phyloP scores from a whole-genome alignment of 2,888 invertebrate species.

The Mythimna lalbum region DNA sequence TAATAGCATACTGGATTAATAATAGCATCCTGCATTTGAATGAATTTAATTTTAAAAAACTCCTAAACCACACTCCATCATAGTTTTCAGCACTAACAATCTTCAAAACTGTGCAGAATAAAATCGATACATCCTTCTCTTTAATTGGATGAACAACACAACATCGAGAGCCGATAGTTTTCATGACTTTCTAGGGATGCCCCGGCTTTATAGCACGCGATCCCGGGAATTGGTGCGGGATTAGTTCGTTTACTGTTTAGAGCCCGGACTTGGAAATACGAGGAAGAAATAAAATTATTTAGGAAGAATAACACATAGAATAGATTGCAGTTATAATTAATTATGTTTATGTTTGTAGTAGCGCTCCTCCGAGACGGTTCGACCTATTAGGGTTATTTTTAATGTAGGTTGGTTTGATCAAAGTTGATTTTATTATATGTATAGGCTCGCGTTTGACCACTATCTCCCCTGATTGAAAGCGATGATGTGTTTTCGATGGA shows the following conservation, averaged over 20 bases:
- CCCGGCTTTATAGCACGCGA: slow-evolving; percentile 37
- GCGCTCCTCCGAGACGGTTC: no score
- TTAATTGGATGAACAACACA: slow-evolving; percentile 47
- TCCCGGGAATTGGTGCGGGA: slow-evolving; percentile 14
- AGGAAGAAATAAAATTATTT: background rate
- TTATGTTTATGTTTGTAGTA: no score
- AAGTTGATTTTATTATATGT: no score
- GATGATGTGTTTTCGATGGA: no score
- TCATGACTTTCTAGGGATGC: slow-evolving; percentile 51
- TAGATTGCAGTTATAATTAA: no score
- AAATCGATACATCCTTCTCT: slow-evolving; percentile 27
- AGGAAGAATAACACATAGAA: no score
- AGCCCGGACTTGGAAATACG: background rate
- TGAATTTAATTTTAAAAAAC: background rate
- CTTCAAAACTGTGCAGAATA: slow-evolving; percentile 18
- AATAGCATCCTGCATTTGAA: background rate
- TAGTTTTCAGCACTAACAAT: background rate
- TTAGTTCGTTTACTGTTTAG: slow-evolving; percentile 27
- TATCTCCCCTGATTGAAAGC: no score
- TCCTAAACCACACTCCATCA: background rate
- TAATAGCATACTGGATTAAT: no score
- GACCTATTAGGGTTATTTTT: no score
- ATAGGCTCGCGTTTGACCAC: no score
- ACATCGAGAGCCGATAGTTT: slow-evolving; percentile 29
- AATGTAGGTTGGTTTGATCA: no score